These are phyloP conservation scores for Pseudobourletiella spinata DNA, from an alignment of 1,140 invertebrate species.

Conservation along the genomic window DNA sequence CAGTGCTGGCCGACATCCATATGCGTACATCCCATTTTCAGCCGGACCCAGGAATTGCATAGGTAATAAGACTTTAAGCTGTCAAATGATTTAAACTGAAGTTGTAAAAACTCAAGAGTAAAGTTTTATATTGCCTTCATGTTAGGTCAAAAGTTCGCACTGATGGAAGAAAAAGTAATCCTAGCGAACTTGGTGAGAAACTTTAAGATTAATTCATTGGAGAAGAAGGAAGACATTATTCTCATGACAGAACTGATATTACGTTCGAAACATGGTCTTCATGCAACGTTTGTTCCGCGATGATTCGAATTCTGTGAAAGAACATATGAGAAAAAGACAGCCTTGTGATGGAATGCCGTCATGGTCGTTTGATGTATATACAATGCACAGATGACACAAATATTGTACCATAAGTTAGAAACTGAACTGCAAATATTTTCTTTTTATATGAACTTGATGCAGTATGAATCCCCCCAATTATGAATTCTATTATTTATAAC, in stretches of 20 bases:
- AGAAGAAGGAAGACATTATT: constrained; percentile 36
- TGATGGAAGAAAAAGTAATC: constrained; percentile 52
- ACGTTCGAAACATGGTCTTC: constrained; percentile 33
- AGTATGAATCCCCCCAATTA: no score
- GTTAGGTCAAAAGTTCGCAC: no score
- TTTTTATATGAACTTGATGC: no score
- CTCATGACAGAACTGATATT: constrained; percentile 32
- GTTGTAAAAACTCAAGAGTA: constrained; percentile 35
- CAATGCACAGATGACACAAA: background rate
- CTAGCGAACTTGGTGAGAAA: constrained; percentile 49
- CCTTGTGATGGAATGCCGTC: no score
- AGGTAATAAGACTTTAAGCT: constrained; percentile 33
- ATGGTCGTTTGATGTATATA: background rate
- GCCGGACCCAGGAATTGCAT: constrained; percentile 45
- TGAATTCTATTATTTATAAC: no score
- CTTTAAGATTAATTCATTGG: constrained; percentile 45
- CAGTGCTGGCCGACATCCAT: constrained; percentile 9
- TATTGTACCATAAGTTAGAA: no score
- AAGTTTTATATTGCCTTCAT: constrained; percentile 51
- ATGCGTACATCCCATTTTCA: constrained; percentile 42
- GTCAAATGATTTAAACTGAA: background rate
- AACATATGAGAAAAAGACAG: no score
- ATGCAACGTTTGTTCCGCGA: no score
- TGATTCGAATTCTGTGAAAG: no score
- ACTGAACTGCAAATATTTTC: no score